These are phyloP conservation scores for Pachypanchax playfairii DNA, from an alignment of 2,113 vertebrate species.

Conservation along the genomic window DNA sequence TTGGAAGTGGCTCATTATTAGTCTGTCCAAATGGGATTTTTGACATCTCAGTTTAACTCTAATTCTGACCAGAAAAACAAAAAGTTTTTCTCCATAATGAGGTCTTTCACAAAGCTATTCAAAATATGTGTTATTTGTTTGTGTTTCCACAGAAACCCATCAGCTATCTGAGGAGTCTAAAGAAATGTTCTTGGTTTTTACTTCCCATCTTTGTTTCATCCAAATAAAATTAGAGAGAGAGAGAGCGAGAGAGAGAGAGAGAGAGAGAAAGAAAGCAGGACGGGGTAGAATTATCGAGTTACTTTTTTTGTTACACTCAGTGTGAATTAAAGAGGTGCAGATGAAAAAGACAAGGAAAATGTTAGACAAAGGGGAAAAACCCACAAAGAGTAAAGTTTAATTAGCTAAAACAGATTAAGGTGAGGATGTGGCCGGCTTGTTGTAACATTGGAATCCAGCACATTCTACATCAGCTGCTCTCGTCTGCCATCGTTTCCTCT, in stretches of 20 bases:
- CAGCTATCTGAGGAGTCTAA: no score
- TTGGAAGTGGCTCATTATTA: no score
- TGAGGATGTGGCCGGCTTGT: constrained; percentile 13
- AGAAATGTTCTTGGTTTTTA: no score
- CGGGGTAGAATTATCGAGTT: constrained; percentile 31
- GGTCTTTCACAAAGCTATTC: no score
- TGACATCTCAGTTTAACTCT: no score
- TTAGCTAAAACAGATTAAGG: constrained; percentile 44
- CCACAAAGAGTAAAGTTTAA: constrained; percentile 18
- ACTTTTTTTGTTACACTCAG: constrained; percentile 19
- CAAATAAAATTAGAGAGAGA: constrained; percentile 53
- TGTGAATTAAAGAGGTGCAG: constrained; percentile 16
- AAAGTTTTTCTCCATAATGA: no score
- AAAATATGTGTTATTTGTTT: no score
- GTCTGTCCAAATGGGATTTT: no score
- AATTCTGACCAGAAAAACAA: no score
- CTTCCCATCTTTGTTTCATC: no score
- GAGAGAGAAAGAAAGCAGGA: neutral
- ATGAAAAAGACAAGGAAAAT: constrained; percentile 21
- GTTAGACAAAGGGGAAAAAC: constrained; percentile 33
- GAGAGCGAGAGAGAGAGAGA: neutral
- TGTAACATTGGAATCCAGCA: constrained; percentile 31
- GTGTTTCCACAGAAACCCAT: no score
- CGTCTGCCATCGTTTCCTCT: neutral
- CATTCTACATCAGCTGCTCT: constrained; percentile 11